These are phyloP conservation scores for Notarius quadriscutis DNA, from an alignment of 2,113 vertebrate species.

Conservation along the genomic window DNA sequence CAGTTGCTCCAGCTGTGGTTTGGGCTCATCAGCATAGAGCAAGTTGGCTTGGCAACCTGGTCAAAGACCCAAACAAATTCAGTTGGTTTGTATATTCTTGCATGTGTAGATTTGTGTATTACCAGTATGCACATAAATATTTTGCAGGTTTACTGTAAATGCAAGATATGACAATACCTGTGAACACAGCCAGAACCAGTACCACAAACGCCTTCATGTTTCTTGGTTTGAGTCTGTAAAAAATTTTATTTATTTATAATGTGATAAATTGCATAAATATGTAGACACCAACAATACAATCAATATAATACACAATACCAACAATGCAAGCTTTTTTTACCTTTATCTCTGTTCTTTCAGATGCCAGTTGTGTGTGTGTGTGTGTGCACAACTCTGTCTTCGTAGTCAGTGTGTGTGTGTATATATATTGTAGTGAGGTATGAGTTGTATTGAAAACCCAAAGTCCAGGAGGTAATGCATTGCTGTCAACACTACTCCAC, in stretches of 20 bases:
- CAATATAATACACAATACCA: not conserved
- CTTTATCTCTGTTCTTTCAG: constrained; percentile 54
- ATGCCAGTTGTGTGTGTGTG: constrained; percentile 39
- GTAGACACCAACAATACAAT: not conserved
- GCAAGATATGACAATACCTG: constrained; percentile 57
- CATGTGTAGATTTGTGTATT: not conserved
- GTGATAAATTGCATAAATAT: not conserved
- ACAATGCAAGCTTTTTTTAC: not conserved
- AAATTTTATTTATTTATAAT: not conserved
- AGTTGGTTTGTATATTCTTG: not conserved
- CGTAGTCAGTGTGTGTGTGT: not conserved
- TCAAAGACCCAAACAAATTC: not conserved
- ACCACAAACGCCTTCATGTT: constrained; percentile 68
- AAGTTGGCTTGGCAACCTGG: constrained; percentile 64
- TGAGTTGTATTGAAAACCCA: constrained; percentile 59
- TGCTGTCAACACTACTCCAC: constrained; percentile 60
- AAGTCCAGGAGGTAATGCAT: constrained; percentile 64
- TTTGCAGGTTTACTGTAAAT: constrained; percentile 30
- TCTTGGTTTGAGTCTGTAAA: constrained; percentile 20
- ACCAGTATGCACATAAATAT: not conserved
- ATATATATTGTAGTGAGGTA: constrained; percentile 59
- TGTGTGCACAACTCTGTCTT: not conserved
- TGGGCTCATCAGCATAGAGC: constrained; percentile 61
- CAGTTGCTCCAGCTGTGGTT: constrained; percentile 58
- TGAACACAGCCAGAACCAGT: constrained; percentile 39